Percentiles rank a stretch among this genome's conserved stretches.
Conservation (phyloP, 2,888 invertebrate genomes). For the Drosophila parthenogenetica region DNA sequence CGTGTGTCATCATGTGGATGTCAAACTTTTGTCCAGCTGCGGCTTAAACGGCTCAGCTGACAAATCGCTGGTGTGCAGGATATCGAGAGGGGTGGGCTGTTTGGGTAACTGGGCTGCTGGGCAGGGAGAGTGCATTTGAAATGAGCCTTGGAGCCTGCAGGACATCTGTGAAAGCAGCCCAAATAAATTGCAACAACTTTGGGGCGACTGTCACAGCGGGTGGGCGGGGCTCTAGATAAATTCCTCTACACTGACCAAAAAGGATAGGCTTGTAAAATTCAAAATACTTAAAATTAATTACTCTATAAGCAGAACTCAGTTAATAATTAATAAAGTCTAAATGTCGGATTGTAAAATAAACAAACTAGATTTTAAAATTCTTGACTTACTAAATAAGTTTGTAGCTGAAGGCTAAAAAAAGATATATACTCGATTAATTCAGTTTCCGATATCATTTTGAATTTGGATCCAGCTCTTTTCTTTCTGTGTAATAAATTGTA, state of each 20-base stretch:
- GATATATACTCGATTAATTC: too few relatives aligned
- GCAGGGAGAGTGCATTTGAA: constrained; percentile 30
- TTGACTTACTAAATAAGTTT: too few relatives aligned
- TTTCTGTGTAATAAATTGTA: neutral
- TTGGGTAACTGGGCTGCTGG: neutral
- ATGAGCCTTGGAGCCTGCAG: constrained; percentile 51
- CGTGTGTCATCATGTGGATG: constrained; percentile 75
- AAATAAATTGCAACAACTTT: constrained; percentile 29
- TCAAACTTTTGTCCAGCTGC: constrained; percentile 79
- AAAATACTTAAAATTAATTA: too few relatives aligned
- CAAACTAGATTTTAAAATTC: too few relatives aligned
- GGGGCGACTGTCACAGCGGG: constrained; percentile 22
- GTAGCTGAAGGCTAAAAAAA: too few relatives aligned
- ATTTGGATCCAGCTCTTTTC: neutral
- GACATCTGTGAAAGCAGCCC: constrained; percentile 39
- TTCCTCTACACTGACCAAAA: neutral
- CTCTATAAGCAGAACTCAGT: too few relatives aligned
- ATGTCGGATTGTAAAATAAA: too few relatives aligned
- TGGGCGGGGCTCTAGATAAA: constrained; percentile 5
- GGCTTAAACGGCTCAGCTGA: constrained; percentile 65
- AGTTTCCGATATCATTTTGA: too few relatives aligned
- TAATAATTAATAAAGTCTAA: too few relatives aligned
- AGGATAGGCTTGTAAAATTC: neutral
- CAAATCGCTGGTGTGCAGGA: constrained; percentile 2
- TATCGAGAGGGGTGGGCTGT: neutral